phyloP scores from a whole-genome alignment of 2,113 vertebrate species.

The Murina feae region DNA sequence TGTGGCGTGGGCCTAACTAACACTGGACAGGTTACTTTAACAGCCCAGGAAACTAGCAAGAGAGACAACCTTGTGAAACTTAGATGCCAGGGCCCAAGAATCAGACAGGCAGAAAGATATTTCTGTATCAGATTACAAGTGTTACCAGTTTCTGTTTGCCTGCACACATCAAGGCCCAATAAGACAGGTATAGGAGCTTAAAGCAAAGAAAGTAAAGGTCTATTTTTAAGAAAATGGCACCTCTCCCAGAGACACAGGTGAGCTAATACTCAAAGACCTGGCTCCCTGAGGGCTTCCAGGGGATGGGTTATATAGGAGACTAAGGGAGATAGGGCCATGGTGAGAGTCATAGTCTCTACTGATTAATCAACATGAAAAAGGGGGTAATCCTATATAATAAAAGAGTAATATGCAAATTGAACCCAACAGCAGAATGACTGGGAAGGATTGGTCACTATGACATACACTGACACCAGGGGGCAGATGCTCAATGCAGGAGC shows the following conservation, averaged over 20 bases:
- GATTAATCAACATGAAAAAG: neutral
- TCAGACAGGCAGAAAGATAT: neutral
- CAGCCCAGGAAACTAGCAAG: neutral
- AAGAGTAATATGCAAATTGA: no score
- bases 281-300: neutral
- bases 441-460: no score
- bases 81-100: neutral
- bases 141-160: neutral
- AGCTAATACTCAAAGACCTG: neutral
- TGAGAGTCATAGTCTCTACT: neutral
- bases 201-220: neutral
- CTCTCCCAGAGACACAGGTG: neutral
- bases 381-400: no score
- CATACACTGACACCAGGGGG: no score
- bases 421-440: no score
- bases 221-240: neutral
- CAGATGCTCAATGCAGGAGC: no score
- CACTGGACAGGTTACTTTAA: neutral
- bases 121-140: neutral
- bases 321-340: neutral
- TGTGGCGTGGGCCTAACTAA: rapidly evolving
- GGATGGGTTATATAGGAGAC: neutral
- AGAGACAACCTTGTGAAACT: rapidly evolving
- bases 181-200: neutral
- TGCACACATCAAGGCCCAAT: neutral